A percentile compares a stretch with the other conserved stretches of the same genome.
These are phyloP conservation scores for Notolepis coatsorum DNA, from an alignment of 2,797 vertebrate genomes.

Conservation along the genomic window DNA sequence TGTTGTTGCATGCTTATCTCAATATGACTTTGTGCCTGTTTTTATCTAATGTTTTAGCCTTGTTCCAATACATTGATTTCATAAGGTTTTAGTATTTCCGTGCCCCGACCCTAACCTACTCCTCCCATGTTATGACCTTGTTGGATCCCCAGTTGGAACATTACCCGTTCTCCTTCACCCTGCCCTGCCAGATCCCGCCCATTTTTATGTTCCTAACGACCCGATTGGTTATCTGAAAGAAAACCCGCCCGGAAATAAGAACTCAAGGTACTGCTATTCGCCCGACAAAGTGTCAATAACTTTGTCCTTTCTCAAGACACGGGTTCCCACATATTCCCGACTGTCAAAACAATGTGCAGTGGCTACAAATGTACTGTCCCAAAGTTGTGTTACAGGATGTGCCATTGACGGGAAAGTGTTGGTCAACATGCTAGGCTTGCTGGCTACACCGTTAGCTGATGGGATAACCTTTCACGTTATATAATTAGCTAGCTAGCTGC, in stretches of 20 bases:
- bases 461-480: conserved; percentile 11
- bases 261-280: conserved; percentile 26
- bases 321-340: conserved; percentile 49
- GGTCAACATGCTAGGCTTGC: background rate
- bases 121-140: conserved; percentile 82
- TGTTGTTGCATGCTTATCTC: too few species aligned
- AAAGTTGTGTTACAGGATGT: background rate
- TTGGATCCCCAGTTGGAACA: conserved; percentile 42
- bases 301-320: conserved; percentile 74
- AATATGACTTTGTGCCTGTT: too few species aligned
- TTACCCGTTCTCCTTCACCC: conserved; percentile 38
- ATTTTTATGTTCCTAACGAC: background rate
- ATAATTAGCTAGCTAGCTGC: conserved; percentile 53
- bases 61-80: too few species aligned
- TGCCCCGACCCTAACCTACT: background rate
- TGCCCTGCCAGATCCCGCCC: conserved; percentile 43
- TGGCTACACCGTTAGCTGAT: background rate
- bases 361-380: background rate
- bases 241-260: conserved; percentile 19
- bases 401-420: background rate
- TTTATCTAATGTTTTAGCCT: too few species aligned
- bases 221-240: conserved; percentile 52
- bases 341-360: conserved; percentile 33
- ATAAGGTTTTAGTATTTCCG: too few species aligned
- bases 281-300: conserved; percentile 45